Conservation (phyloP, 2,888 invertebrate species). For the Drosophila tripunctata region DNA sequence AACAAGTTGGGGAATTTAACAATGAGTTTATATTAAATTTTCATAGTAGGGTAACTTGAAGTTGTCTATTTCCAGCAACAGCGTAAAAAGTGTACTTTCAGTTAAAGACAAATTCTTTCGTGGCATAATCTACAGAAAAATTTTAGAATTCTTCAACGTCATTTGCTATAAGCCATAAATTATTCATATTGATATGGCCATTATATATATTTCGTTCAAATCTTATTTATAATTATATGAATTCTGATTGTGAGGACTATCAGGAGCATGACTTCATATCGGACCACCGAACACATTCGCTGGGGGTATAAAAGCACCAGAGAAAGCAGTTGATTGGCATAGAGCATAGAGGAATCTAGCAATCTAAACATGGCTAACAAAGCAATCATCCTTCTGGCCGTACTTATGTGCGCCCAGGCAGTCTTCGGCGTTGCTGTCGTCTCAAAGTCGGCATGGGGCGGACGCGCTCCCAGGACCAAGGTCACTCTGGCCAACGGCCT, state of each 20-base stretch:
- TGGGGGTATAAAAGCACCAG: slow-evolving; percentile 23
- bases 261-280: slow-evolving; percentile 10
- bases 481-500: slow-evolving; percentile 43
- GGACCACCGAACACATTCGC: background rate
- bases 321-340: background rate
- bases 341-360: slow-evolving; percentile 8
- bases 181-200: background rate
- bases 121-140: too few species aligned
- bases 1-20: background rate
- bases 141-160: background rate
- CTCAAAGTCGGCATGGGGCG: slow-evolving; percentile 65
- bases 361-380: slow-evolving; percentile 52
- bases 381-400: slow-evolving; percentile 47
- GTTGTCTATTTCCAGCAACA: too few species aligned
- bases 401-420: slow-evolving; percentile 51
- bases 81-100: too few species aligned
- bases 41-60: background rate
- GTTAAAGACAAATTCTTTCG: background rate
- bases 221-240: slow-evolving; percentile 29
- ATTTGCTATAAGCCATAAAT: background rate
- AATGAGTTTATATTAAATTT: background rate
- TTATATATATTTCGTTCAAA: background rate
- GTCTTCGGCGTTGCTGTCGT: slow-evolving; percentile 54
- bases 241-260: slow-evolving; percentile 19
- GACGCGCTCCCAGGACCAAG: slow-evolving; percentile 62